phyloP scores from a whole-genome alignment of 2,888 invertebrate genomes.

The Parelbella ahira region DNA sequence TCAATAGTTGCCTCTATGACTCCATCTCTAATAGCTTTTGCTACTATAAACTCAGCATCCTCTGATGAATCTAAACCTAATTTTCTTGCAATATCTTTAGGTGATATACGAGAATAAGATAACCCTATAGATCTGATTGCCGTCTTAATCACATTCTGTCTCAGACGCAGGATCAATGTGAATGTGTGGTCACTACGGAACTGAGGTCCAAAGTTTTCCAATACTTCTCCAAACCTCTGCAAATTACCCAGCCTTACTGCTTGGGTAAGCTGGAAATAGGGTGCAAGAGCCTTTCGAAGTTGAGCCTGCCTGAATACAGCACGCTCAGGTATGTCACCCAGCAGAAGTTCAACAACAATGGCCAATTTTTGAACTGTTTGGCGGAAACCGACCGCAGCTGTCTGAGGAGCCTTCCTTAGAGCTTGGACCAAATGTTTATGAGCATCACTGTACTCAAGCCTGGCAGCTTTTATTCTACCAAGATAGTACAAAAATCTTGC shows the following conservation, averaged over 20 bases:
- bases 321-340: conserved; percentile 99
- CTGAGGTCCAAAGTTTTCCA: conserved; percentile 93
- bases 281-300: conserved; percentile 92
- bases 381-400: conserved; percentile 98
- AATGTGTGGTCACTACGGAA: conserved; percentile 97
- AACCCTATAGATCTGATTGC: conserved; percentile 97
- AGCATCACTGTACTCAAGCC: conserved; percentile 98
- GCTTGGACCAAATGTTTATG: conserved; percentile 97
- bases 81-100: conserved; percentile 96
- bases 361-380: conserved; percentile 98
- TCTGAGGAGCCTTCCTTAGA: conserved; percentile 97
- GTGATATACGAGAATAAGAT: conserved; percentile 97
- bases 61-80: conserved; percentile 96
- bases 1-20: conserved; percentile 99
- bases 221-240: conserved; percentile 94
- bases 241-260: conserved; percentile 97
- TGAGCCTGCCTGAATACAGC: conserved; percentile 96
- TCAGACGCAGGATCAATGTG: conserved; percentile 95
- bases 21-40: conserved; percentile 98
- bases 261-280: conserved; percentile 98
- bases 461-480: conserved; percentile 98
- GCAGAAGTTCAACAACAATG: conserved; percentile 94
- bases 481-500: conserved; percentile 98
- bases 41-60: conserved; percentile 99
- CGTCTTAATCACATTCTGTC: conserved; percentile 99